Conservation (phyloP, 2,888 invertebrate genomes). For the Chloroclystis v-ata region DNA sequence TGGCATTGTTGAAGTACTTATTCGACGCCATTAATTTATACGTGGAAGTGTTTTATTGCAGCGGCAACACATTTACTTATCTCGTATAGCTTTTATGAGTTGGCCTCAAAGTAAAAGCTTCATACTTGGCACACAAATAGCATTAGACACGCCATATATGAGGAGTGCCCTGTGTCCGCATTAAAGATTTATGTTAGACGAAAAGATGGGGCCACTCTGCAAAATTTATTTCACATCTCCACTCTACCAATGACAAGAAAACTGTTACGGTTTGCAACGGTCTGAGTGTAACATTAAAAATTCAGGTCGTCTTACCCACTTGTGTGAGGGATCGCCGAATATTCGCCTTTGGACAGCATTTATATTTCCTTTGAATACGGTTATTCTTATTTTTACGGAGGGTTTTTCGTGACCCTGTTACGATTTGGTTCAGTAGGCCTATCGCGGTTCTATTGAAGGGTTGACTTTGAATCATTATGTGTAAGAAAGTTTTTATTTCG, state of each 20-base stretch:
- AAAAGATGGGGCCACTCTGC: slow-evolving; percentile 79
- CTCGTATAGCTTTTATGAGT: slow-evolving; percentile 23
- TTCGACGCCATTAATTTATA: slow-evolving; percentile 3
- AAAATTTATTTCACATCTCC: slow-evolving; percentile 78
- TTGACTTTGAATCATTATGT: slow-evolving; percentile 4
- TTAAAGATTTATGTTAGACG: slow-evolving; percentile 76
- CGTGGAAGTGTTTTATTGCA: slow-evolving; percentile 2
- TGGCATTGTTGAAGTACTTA: slow-evolving; percentile 15
- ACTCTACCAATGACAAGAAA: slow-evolving; percentile 77
- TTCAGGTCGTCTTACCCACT: slow-evolving; percentile 76
- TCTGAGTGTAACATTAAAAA: slow-evolving; percentile 79
- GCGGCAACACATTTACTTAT: slow-evolving; percentile 5
- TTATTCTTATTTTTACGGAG: slow-evolving; percentile 53
- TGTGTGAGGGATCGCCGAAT: slow-evolving; percentile 78
- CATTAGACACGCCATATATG: slow-evolving; percentile 72
- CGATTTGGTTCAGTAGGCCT: slow-evolving; percentile 29
- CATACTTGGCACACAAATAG: slow-evolving; percentile 60
- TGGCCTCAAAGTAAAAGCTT: slow-evolving; percentile 46
- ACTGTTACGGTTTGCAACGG: slow-evolving; percentile 79
- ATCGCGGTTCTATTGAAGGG: slow-evolving; percentile 17
- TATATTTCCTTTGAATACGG: slow-evolving; percentile 73
- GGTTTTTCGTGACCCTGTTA: slow-evolving; percentile 42
- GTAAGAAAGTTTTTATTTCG: neutral
- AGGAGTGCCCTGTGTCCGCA: slow-evolving; percentile 69
- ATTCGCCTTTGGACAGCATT: slow-evolving; percentile 76